A percentile compares a stretch with the other conserved stretches of the same genome.
Conservation (phyloP, 2,888 invertebrate species). For the Coenonympha arcania region DNA sequence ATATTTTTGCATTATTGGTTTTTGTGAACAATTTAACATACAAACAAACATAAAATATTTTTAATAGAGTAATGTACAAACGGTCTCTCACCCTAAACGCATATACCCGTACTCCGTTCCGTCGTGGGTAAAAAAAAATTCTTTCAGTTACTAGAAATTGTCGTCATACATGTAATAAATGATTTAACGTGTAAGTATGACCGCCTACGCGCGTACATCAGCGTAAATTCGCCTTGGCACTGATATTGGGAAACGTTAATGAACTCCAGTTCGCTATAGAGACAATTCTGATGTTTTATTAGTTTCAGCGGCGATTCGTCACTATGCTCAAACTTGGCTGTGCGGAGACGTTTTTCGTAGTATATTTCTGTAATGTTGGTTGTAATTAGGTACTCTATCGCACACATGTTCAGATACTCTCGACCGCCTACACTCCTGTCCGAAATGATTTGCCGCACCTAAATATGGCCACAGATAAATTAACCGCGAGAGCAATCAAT, state of each 20-base stretch:
- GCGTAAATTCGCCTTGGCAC: conserved; percentile 52
- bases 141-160: not conserved
- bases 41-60: too few relatives aligned
- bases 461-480: conserved; percentile 10
- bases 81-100: too few relatives aligned
- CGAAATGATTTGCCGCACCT: conserved; percentile 13
- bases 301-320: conserved; percentile 26
- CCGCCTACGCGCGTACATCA: conserved; percentile 34
- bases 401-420: conserved; percentile 11
- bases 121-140: too few relatives aligned
- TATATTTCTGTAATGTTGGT: conserved; percentile 13
- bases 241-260: conserved; percentile 58
- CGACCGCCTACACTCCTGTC: conserved; percentile 17
- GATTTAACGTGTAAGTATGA: conserved; percentile 30
- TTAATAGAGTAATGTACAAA: too few relatives aligned
- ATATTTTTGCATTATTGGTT: not conserved
- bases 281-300: conserved; percentile 40
- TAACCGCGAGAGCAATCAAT: conserved; percentile 8
- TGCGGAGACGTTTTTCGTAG: conserved; percentile 19
- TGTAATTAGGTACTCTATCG: conserved; percentile 9
- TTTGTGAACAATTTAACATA: too few relatives aligned
- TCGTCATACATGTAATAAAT: conserved; percentile 13
- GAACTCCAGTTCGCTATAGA: conserved; percentile 53
- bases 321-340: conserved; percentile 30
- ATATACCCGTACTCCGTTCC: too few relatives aligned